Evolutionary conservation across 2,113 vertebrate species (phyloP).

Genomic region (Tenrec ecaudatus): DNA sequence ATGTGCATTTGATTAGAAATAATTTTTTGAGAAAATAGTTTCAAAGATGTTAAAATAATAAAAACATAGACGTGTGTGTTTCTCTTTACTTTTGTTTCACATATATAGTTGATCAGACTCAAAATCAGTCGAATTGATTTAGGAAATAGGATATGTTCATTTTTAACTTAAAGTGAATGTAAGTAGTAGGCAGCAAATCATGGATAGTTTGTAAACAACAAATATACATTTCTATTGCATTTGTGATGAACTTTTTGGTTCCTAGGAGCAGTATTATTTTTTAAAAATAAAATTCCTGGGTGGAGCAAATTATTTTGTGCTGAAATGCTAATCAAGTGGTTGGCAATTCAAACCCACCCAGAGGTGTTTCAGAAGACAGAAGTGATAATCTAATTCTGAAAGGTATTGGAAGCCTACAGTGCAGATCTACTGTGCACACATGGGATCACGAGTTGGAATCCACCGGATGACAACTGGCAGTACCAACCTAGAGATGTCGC

Average conservation of each 20-base stretch:
- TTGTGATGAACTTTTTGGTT: not conserved
- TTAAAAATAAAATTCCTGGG: not conserved
- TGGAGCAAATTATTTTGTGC: not conserved
- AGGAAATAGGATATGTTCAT: not conserved
- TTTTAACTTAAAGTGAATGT: not conserved
- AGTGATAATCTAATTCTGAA: not conserved
- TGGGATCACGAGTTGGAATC: too few species aligned
- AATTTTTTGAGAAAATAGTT: conserved; percentile 2
- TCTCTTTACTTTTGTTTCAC: too few species aligned
- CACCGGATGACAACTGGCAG: not conserved
- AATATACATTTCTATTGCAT: not conserved
- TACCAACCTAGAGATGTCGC: too few species aligned
- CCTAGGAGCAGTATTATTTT: not conserved
- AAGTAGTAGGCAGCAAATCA: not conserved
- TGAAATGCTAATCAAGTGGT: not conserved
- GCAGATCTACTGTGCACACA: not conserved
- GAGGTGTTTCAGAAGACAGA: not conserved
- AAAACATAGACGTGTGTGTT: not conserved
- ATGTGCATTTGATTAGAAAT: not conserved
- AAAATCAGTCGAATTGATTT: not conserved
- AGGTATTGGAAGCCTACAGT: not conserved
- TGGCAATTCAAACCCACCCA: not conserved
- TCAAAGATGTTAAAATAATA: not conserved
- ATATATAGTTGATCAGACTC: not conserved
- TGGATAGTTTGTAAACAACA: not conserved